Percentiles rank a stretch among this genome's conserved stretches.
Evolutionary conservation across 2,113 vertebrate species (phyloP).

Genomic region (Seriola quinqueradiata): DNA sequence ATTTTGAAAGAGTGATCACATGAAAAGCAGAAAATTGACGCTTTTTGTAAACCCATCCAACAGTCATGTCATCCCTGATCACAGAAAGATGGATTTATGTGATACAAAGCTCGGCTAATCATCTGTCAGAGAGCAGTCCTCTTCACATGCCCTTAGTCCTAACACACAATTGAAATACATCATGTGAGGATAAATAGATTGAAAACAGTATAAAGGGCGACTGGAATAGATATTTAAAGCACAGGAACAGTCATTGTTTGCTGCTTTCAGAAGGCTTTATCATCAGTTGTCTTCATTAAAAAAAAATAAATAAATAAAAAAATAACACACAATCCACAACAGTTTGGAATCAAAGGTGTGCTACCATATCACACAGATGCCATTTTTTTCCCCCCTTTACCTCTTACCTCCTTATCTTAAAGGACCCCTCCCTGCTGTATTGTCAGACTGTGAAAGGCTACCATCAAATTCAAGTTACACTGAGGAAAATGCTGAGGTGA

Average conservation of each 20-base stretch:
- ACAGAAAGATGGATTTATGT: conserved; percentile 31
- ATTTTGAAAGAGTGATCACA: conserved; percentile 26
- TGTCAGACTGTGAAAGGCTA: conserved; percentile 44
- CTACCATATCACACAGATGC: conserved; percentile 2
- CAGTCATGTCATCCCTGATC: conserved; percentile 21
- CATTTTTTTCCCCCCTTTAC: background rate
- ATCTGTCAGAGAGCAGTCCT: conserved; percentile 32
- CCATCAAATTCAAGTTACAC: conserved; percentile 61
- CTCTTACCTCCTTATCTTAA: conserved; percentile 20
- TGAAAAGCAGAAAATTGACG: conserved; percentile 21
- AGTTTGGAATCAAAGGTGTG: conserved; percentile 16
- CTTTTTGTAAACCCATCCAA: conserved; percentile 9
- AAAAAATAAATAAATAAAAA: background rate
- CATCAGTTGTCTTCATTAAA: background rate
- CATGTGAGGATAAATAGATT: conserved; percentile 19
- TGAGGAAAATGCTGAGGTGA: conserved; percentile 66
- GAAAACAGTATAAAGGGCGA: background rate
- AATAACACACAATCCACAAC: background rate
- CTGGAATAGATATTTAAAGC: conserved; percentile 8
- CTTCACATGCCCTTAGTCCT: conserved; percentile 23
- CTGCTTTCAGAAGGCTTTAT: background rate
- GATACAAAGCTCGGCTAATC: conserved; percentile 23
- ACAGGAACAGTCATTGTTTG: background rate
- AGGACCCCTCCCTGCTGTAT: conserved; percentile 23
- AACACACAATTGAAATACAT: conserved; percentile 23